Evolutionary conservation across 2,797 vertebrate genomes (phyloP), one percentile per base, ranked within the genome.

Genomic region (Tapirus indicus): DNA sequence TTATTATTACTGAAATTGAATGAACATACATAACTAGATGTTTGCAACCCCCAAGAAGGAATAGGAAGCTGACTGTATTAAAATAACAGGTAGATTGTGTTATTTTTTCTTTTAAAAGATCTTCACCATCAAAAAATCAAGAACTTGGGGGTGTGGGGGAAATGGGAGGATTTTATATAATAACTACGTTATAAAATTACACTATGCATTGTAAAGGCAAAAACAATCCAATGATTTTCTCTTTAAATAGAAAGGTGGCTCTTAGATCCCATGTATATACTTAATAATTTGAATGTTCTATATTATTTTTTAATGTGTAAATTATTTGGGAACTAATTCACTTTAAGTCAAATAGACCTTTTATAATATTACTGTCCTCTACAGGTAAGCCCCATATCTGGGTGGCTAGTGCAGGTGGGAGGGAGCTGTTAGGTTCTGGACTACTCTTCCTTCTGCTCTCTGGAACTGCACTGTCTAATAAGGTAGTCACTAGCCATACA

Each of bases 101-200:
- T 79, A 41, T 5, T 78, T 71, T 84, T 79, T 56, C 32, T 89
- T 58, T 88, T 68, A 44, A 80, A 89, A 69, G 1, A 62, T 54
- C 14, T 64, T 79, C 71, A 91, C 9, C 83, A 92, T 60, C 62
- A 82, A 82, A 16, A 93, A 60, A 91, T 79, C 38, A 88, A 66
- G 41, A 91, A 82, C 60, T 90, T 41, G 12, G 47, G 32, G 16
- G 14, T 7, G 2, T 58, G 16, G 4, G 14, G 6, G 32, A 71
- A 87, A 74, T 29, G 41, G 49, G 32, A 93, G 64, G 14, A 88
- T 84, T 93, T 96, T 89, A 90, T n/a, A 69, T 56, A 94, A 64
- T 23, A 66, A 52, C n/a, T 91, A 66, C 9, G 58, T 21, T 64
- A 38, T 92, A 95, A 87, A 92, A 88, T 60, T 78, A 83, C 18